phyloP scores from a whole-genome alignment of 2,113 vertebrate genomes.

The Xenus cinereus region DNA sequence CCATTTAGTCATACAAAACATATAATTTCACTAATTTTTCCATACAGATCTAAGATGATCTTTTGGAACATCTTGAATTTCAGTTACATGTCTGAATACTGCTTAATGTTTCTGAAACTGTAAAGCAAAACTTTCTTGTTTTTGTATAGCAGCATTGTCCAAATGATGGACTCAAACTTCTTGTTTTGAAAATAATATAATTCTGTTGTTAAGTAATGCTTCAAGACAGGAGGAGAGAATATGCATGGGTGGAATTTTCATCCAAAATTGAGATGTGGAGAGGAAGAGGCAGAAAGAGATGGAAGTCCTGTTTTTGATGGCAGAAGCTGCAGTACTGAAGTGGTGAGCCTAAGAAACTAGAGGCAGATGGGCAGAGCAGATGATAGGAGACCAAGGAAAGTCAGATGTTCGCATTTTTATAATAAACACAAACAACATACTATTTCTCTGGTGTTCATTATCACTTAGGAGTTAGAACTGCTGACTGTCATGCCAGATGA shows the following conservation, averaged over 20 bases:
- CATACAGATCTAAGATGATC: not conserved
- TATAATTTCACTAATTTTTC: not conserved
- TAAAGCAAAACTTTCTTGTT: not conserved
- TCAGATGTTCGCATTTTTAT: not conserved
- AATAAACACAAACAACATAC: not conserved
- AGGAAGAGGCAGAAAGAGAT: not conserved
- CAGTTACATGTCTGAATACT: not conserved
- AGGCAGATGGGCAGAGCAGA: slow-evolving; percentile 18
- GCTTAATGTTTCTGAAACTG: not conserved
- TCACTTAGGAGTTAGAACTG: not conserved
- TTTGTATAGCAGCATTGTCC: not conserved
- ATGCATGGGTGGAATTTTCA: not conserved
- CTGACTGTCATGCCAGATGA: not conserved
- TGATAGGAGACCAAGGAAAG: not conserved
- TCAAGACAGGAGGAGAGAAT: not conserved
- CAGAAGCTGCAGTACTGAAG: not conserved
- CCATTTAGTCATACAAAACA: not conserved
- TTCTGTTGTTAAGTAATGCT: not conserved
- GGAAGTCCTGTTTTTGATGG: not conserved
- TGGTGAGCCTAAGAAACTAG: not conserved
- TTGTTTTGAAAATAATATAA: not conserved
- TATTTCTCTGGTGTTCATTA: not conserved
- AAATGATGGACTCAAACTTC: not conserved
- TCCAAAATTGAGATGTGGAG: not conserved
- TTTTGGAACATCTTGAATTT: not conserved